Evolutionary conservation across 1,140 invertebrate genomes (phyloP).

Genomic region (Pseudomyrmex gracilis): DNA sequence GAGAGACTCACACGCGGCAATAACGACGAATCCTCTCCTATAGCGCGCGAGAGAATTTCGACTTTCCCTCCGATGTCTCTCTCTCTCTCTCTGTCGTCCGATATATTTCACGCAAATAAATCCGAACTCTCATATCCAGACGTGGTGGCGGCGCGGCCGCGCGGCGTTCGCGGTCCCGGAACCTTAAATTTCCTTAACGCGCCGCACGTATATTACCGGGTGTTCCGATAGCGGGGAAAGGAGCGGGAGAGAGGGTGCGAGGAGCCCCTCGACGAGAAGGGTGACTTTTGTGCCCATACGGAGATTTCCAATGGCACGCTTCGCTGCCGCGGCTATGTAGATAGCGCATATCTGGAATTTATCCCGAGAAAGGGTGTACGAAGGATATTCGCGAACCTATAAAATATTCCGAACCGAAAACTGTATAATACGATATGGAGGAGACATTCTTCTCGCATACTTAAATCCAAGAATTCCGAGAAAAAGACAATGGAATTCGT

Average conservation of each 20-base stretch:
- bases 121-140: constrained; percentile 79
- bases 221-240: constrained; percentile 27
- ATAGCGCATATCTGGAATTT: constrained; percentile 44
- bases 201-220: constrained; percentile 75
- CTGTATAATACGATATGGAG: neutral
- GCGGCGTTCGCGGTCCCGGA: constrained; percentile 25
- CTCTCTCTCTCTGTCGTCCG: constrained; percentile 50
- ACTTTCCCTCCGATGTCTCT: constrained; percentile 31
- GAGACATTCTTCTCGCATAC: neutral
- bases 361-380: neutral
- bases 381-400: neutral
- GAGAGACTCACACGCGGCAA: neutral
- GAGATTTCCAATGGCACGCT: constrained; percentile 9
- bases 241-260: too few species aligned
- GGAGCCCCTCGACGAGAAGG: constrained; percentile 15
- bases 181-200: constrained; percentile 81
- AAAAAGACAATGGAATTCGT: neutral
- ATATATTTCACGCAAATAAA: constrained; percentile 79
- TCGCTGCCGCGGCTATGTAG: too few species aligned
- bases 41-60: neutral
- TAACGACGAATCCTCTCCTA: neutral
- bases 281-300: constrained; percentile 66
- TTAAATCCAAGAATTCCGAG: neutral
- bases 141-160: constrained; percentile 32
- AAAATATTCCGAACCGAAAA: constrained; percentile 33